A percentile compares a stretch with the other conserved stretches of the same genome.
Conservation (phyloP, 2,888 invertebrate genomes). For the Eudemis profundana region DNA sequence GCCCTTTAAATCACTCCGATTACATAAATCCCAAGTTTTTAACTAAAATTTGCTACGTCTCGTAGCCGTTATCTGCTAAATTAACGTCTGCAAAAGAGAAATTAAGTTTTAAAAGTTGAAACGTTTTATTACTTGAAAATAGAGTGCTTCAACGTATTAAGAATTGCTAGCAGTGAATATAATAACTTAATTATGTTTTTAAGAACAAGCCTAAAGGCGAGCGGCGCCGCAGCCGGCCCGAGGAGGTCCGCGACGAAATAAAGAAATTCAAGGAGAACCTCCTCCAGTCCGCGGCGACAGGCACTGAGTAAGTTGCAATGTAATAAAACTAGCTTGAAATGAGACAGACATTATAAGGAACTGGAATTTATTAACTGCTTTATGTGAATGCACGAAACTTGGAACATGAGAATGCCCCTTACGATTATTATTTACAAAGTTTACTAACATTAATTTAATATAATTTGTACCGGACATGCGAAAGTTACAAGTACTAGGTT, state of each 20-base stretch:
- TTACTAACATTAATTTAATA: too few relatives aligned
- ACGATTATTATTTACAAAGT: background rate
- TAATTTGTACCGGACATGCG: too few relatives aligned
- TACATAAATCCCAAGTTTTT: conserved; percentile 22
- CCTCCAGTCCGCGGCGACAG: conserved; percentile 66
- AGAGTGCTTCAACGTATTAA: conserved; percentile 40
- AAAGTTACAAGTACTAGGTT: too few relatives aligned
- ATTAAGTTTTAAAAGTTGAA: conserved; percentile 43
- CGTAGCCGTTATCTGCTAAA: conserved; percentile 36
- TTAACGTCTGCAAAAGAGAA: conserved; percentile 41
- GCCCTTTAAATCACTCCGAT: conserved; percentile 19
- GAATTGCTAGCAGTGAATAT: conserved; percentile 35
- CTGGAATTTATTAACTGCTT: conserved; percentile 41
- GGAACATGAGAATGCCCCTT: conserved; percentile 3
- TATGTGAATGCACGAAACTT: conserved; percentile 30
- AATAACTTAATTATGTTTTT: conserved; percentile 45
- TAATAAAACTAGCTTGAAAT: conserved; percentile 40
- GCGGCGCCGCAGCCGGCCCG: conserved; percentile 63
- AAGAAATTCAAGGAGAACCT: conserved; percentile 77
- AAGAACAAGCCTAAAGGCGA: conserved; percentile 65
- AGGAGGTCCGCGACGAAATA: conserved; percentile 68
- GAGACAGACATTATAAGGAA: conserved; percentile 39
- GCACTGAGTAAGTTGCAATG: conserved; percentile 64
- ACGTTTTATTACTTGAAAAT: conserved; percentile 41
- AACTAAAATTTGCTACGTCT: conserved; percentile 8